Base-by-base conservation (phyloP, 1,140 invertebrate species). In the Nixonia krombeini region DNA sequence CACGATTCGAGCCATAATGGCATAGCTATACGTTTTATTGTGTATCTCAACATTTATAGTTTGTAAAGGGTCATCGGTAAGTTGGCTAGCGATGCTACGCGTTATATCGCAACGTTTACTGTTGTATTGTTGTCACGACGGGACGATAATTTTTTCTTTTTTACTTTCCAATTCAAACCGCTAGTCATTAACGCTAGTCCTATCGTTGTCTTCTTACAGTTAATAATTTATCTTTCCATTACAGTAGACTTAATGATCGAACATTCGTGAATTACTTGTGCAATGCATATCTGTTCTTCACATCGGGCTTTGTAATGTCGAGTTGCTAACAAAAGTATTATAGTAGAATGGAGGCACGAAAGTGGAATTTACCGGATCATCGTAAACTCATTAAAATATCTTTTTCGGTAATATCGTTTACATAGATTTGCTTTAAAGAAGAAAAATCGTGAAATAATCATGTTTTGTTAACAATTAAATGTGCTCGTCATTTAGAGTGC, bases 1-100 rank as follows among this genome's bases (percentile, higher is more conserved):
- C 65, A 70, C 57, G 51, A 51, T 66, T 68, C 47, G 64, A 72
- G 70, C 66, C 68, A 17, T 31, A 64, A 69, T 57, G 72, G 63
- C 61, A 70, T 76, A 74, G 59, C 66, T 71, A 38, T 73, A 76
- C 41, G 67, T 73, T 70, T 72, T 69, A 70, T 73, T 57, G 67
- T 73, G 66, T 68, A 74, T 69, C 74, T 74, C 75, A 49, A 71
- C 61, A 73, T 31, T 12, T 10, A 35, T 13, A 35, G 12, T 35
- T 62, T 57, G 68, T 72, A n/a, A n/a, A n/a, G 70, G 70, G 65
- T 65, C 68, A 68, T 75, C 41, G 65, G 63, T 75, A 72, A 66
- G 73, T 73, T 76, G 70, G 74, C 70, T 78, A 57, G 61, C 76
- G 77, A 71, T 78, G 63, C 64, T 72, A 73, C 55, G 70, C 58